Evolutionary conservation across 2,113 vertebrate genomes (phyloP), one percentile per base, ranked within the genome.

Genomic region (Rhynchomys soricoides): DNA sequence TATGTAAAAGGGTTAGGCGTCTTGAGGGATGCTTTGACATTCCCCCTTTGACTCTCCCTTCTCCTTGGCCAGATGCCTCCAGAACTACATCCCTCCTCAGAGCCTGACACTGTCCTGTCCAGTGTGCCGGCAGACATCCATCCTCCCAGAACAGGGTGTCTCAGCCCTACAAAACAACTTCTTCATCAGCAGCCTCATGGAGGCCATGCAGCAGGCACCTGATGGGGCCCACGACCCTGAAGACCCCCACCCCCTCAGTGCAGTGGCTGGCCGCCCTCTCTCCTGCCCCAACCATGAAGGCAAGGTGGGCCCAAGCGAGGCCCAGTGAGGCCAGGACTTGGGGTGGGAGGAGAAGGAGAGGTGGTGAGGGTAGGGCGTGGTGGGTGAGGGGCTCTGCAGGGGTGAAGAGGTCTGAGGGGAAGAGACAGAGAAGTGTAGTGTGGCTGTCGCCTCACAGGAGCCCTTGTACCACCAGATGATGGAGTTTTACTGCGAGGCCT

Each of bases 401-500:
- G 89, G 62, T 50, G 52, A 57, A 34, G 77, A 74, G 81, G 62
- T 34, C 62, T 50, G 11, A 48, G 4, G 37, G 89, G 43, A 34
- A 17, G 73, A 70, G 9, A 50, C 70, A 57, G 43, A 95, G 81
- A 95, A 94, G 70, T 29, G 21, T 26, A 71, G 74, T 43, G 55
- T 71, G 85, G 94, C 52, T 21, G 0, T 89, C 66, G 81, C 93
- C 82, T 96, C 73, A 97, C 71, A 66, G 62, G 90, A 89, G 81
- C 75, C 29, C 52, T 97, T 95, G 22, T 97, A 97, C 97, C 59
- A 94, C 93, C 98, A 99, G 99, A 99, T 99, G 95, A 99, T 99
- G 99, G 99, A 99, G 98, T 99, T 99, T 95, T 99, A 99, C 98
- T 99, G 99, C n/a, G 99, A 99, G 98, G 99, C 99, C 37, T 99